Percentiles rank a stretch among this genome's conserved stretches.
Evolutionary conservation across 2,888 invertebrate species (phyloP).

Genomic region (Agriopis marginaria): DNA sequence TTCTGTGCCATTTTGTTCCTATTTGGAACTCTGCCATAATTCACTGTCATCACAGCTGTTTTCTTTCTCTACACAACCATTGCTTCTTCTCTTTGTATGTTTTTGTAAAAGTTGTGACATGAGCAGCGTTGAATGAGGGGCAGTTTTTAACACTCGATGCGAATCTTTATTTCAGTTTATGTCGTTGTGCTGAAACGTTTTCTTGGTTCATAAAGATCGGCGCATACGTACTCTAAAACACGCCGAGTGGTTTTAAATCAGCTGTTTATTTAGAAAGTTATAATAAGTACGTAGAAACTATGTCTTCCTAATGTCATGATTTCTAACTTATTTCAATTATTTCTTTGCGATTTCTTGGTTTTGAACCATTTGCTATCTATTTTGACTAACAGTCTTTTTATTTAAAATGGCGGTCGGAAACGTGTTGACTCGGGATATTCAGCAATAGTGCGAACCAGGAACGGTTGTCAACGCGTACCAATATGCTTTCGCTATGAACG

Average conservation of each 20-base stretch:
- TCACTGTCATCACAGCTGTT: conserved; percentile 28
- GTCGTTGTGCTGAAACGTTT: conserved; percentile 51
- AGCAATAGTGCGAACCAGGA: too few species aligned
- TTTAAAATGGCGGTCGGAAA: too few species aligned
- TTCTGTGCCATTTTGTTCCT: conserved; percentile 66
- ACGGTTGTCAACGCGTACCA: too few species aligned
- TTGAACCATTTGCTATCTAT: too few species aligned
- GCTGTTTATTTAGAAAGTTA: too few species aligned
- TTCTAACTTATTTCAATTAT: too few species aligned
- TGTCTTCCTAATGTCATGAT: too few species aligned
- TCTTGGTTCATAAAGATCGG: conserved; percentile 43
- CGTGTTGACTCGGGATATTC: too few species aligned
- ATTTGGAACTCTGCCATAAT: conserved; percentile 70
- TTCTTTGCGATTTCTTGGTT: too few species aligned
- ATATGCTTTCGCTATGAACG: too few species aligned
- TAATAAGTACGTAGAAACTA: too few species aligned
- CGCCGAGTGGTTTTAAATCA: neutral
- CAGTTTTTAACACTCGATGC: conserved; percentile 38
- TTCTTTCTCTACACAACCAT: conserved; percentile 35
- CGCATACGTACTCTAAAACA: conserved; percentile 37
- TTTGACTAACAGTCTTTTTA: too few species aligned
- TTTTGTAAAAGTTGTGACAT: neutral
- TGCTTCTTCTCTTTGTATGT: conserved; percentile 19
- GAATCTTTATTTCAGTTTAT: conserved; percentile 49
- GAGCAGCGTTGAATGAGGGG: conserved; percentile 27